These are phyloP conservation scores for Spheniscus mendiculus DNA, from an alignment of 2,113 vertebrate species.

Conservation along the genomic window DNA sequence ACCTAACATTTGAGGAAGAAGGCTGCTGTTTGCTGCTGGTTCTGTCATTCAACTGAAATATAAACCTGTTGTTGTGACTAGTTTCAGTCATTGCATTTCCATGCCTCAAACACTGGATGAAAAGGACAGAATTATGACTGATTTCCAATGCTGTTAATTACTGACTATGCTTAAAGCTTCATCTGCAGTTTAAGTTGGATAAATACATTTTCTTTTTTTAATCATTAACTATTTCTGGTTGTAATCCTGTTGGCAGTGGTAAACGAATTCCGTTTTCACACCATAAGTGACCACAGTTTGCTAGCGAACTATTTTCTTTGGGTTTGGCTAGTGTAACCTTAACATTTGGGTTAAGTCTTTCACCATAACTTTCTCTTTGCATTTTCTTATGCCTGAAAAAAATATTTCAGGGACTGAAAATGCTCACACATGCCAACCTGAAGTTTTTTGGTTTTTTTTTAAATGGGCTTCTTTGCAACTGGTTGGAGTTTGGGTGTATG, in stretches of 20 bases:
- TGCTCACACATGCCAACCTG: neutral
- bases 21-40: neutral
- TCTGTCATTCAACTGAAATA: neutral
- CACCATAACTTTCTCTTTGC: neutral
- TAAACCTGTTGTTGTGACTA: neutral
- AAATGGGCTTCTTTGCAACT: neutral
- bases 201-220: neutral
- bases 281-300: neutral
- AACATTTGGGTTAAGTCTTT: neutral
- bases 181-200: neutral
- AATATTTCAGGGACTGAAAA: neutral
- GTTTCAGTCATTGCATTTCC: neutral
- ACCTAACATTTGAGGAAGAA: neutral
- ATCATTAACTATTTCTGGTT: neutral
- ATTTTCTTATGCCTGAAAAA: neutral
- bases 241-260: neutral
- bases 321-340: neutral
- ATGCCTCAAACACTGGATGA: neutral
- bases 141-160: neutral
- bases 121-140: neutral
- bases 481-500: neutral
- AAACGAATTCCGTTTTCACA: neutral
- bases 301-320: neutral
- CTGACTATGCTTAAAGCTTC: neutral
- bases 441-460: neutral